Evolutionary conservation across 2,888 invertebrate genomes (phyloP), one percentile per base, ranked within the genome.

Genomic region (Spodoptera exigua): DNA sequence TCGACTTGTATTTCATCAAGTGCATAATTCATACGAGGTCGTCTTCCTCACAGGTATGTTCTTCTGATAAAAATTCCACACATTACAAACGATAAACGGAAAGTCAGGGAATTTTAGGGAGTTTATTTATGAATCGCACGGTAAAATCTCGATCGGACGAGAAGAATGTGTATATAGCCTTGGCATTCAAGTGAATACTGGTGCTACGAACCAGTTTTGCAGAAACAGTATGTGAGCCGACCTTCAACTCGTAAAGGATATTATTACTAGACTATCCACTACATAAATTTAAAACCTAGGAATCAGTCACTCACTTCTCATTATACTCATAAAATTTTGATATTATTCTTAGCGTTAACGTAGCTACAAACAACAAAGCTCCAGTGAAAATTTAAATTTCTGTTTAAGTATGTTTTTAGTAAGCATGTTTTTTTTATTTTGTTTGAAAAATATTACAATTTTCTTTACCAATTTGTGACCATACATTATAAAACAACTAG

Each of bases 1-100:
- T 73, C 74, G 82, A 78, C 81, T 83, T 83, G 81, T 80, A 80
- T 84, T 81, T 82, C 83, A 80, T 82, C 74, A 74, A 78, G 86
- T 88, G 84, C 88, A 92, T 92, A 89, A 92, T 92, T 91, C 90
- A 91, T 90, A 77, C 64, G 77, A 76, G 64, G 74, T 81, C 63
- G 41, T 72, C 73, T 67, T 75, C 54, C 56, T 66, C 46, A 63
- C 81, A 81, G 80, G 82, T 78, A 59, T 17, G 43, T 76, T 80
- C 70, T 64, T 76, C 83, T 82, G 80, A 88, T 89, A 87, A 89
- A 89, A 90, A 90, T 86, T 88, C 88, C 84, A 75, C 73, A 79
- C 86, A 88, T 88, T 86, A 84, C 80, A 74, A 74, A 79, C 74
- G 78, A 66, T 82, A 80, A 80, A 77, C 78, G 64, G 68, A 64